Evolutionary conservation across 2,797 vertebrate species (phyloP).

Genomic region (Florisuga fusca): DNA sequence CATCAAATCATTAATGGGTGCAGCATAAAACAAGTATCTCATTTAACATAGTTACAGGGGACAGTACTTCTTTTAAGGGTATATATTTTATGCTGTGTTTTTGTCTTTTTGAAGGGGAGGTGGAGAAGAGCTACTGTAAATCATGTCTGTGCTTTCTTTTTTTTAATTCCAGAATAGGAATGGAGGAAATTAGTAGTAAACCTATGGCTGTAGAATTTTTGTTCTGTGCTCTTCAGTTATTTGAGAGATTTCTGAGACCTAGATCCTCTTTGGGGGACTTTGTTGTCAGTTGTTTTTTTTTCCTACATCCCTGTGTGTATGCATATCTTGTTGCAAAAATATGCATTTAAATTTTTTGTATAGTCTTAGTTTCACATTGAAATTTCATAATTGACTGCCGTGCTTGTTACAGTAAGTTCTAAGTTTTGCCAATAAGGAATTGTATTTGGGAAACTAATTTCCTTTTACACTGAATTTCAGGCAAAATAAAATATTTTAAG

Average conservation of each 20-base stretch:
- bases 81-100: not conserved
- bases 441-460: constrained; percentile 41
- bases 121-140: not conserved
- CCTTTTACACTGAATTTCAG: constrained; percentile 45
- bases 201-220: not conserved
- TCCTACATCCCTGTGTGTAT: not conserved
- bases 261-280: not conserved
- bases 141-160: not conserved
- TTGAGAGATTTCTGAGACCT: not conserved
- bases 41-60: not conserved
- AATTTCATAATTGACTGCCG: constrained; percentile 42
- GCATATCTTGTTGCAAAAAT: constrained; percentile 12
- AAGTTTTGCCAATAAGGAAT: constrained; percentile 16
- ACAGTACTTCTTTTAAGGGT: not conserved
- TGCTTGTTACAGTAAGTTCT: constrained; percentile 41
- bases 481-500: constrained; percentile 63
- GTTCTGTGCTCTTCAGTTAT: not conserved
- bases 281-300: not conserved
- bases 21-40: not conserved
- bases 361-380: constrained; percentile 59
- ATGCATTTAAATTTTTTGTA: constrained; percentile 6
- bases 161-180: not conserved
- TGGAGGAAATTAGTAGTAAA: not conserved
- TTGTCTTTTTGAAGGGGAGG: not conserved
- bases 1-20: not conserved